Conservation (phyloP, 2,888 invertebrate genomes). For the Leptogaster cylindrica region DNA sequence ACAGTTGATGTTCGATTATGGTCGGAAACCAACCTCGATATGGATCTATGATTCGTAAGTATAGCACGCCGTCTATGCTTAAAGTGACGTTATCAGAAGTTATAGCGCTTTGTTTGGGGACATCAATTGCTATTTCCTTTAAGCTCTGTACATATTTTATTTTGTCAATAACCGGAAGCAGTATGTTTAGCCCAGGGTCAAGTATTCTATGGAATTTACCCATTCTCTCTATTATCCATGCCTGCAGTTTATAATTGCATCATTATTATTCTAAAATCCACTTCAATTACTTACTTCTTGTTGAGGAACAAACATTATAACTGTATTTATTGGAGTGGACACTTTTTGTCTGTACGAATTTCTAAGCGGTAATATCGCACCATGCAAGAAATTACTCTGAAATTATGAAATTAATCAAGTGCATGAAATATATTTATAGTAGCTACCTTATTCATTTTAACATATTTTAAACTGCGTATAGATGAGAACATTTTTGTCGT, state of each 20-base stretch:
- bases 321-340: conserved; percentile 85
- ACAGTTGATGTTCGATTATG: background rate
- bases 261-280: background rate
- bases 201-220: conserved; percentile 93
- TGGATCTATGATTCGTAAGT: conserved; percentile 90
- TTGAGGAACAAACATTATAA: conserved; percentile 97
- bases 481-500: no score
- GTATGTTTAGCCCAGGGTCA: conserved; percentile 91
- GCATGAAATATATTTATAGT: background rate
- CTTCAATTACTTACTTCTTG: conserved; percentile 80
- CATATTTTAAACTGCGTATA: no score
- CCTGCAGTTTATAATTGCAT: conserved; percentile 69
- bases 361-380: conserved; percentile 42
- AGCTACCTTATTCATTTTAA: conserved; percentile 35
- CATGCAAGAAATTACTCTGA: background rate
- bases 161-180: conserved; percentile 89
- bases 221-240: conserved; percentile 98
- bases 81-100: conserved; percentile 97
- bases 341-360: conserved; percentile 59
- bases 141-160: conserved; percentile 97
- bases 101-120: conserved; percentile 98
- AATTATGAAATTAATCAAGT: background rate
- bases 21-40: conserved; percentile 76
- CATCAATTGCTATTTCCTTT: conserved; percentile 99
- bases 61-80: conserved; percentile 95